Conservation (phyloP, 2,113 vertebrate species). For the Psittacula cyanocephala region DNA sequence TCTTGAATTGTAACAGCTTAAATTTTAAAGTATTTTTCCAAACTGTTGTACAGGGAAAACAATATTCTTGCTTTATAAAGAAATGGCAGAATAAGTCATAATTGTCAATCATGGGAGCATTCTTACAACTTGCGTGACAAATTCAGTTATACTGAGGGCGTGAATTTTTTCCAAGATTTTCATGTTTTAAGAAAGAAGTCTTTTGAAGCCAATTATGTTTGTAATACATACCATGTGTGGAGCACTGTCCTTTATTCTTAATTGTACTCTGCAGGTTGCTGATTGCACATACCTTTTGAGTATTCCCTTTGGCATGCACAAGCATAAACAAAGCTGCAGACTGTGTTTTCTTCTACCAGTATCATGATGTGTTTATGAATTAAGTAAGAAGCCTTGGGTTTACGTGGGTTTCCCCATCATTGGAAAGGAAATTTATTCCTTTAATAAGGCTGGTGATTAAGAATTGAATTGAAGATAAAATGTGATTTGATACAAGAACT, state of each 20-base stretch:
- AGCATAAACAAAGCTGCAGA: conserved; percentile 68
- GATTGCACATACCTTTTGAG: conserved; percentile 22
- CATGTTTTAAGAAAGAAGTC: not conserved
- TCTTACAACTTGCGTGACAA: not conserved
- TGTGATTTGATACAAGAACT: not conserved
- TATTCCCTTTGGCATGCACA: conserved; percentile 22
- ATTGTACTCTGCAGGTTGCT: conserved; percentile 38
- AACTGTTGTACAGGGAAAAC: not conserved
- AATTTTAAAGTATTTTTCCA: not conserved
- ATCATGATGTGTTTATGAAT: conserved; percentile 42
- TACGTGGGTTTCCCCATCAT: not conserved
- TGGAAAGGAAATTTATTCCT: conserved; percentile 4
- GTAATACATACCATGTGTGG: not conserved
- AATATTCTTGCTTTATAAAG: not conserved
- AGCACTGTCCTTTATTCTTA: conserved; percentile 33
- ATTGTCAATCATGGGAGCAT: not conserved
- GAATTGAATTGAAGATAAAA: not conserved
- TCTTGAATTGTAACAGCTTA: not conserved
- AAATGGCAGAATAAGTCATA: not conserved
- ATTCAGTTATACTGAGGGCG: not conserved
- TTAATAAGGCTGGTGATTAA: not conserved
- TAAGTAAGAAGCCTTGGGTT: conserved; percentile 22
- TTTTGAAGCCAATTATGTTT: conserved; percentile 1
- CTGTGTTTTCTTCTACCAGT: conserved; percentile 25
- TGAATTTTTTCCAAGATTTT: not conserved